phyloP scores from a whole-genome alignment of 2,888 invertebrate species.

The Thera britannica region DNA sequence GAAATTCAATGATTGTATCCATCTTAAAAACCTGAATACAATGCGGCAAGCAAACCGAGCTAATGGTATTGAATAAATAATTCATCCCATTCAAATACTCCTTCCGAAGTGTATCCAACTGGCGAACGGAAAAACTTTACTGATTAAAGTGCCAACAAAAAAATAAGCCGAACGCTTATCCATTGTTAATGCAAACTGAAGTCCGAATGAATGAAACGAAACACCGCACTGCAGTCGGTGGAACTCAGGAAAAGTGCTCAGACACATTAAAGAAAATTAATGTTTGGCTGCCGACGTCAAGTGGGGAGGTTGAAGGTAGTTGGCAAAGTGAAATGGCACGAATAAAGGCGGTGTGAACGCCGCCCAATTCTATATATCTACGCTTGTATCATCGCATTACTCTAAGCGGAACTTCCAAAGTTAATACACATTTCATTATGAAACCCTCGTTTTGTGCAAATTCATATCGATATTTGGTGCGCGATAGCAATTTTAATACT shows the following conservation, averaged over 20 bases:
- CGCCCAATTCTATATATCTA: conserved; percentile 71
- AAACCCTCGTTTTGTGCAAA: conserved; percentile 42
- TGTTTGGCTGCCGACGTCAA: conserved; percentile 82
- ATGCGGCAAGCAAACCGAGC: conserved; percentile 32
- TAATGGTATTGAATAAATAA: conserved; percentile 54
- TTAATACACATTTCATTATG: conserved; percentile 69
- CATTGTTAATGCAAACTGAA: conserved; percentile 77
- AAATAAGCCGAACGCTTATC: conserved; percentile 73
- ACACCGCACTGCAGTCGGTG: conserved; percentile 81
- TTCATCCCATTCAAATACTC: conserved; percentile 58
- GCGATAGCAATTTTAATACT: conserved; percentile 53
- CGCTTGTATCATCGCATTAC: conserved; percentile 68
- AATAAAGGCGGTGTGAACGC: conserved; percentile 68
- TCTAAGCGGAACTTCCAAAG: conserved; percentile 63
- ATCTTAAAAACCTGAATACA: conserved; percentile 34
- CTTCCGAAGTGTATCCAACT: conserved; percentile 59
- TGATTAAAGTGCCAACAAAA: conserved; percentile 76
- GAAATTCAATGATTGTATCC: conserved; percentile 33
- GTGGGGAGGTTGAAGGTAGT: conserved; percentile 74
- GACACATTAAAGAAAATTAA: conserved; percentile 85
- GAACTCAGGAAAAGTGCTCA: conserved; percentile 80
- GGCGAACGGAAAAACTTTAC: conserved; percentile 62
- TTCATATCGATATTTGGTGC: conserved; percentile 43
- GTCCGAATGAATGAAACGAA: conserved; percentile 79
- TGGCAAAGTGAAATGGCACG: conserved; percentile 81